Percentiles rank a stretch among this genome's conserved stretches.
Conservation (phyloP, 2,113 vertebrate species). For the Apteryx owenii region DNA sequence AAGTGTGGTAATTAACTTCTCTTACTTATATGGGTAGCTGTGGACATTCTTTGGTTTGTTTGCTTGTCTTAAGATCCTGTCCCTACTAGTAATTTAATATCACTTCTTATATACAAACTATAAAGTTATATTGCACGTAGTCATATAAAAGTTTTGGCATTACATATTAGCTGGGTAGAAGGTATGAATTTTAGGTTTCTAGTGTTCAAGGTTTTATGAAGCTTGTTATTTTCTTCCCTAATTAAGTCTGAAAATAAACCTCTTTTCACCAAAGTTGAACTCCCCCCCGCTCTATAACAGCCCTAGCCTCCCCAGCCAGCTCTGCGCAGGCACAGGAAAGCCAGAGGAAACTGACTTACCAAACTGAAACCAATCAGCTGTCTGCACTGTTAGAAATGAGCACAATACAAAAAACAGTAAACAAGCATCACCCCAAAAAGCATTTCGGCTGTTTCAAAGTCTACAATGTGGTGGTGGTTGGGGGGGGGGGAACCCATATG, state of each 20-base stretch:
- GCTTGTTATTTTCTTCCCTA: not conserved
- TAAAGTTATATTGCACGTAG: not conserved
- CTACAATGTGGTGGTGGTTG: too few species aligned
- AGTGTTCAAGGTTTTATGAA: not conserved
- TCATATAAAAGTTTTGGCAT: not conserved
- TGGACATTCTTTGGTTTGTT: not conserved
- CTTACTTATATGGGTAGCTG: not conserved
- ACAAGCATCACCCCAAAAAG: constrained; percentile 44
- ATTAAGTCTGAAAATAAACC: not conserved
- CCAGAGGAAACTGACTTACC: not conserved
- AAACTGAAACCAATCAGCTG: constrained; percentile 72
- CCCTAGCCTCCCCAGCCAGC: not conserved
- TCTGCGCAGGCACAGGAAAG: not conserved
- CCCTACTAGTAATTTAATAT: not conserved
- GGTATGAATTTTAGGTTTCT: not conserved
- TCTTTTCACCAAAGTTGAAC: not conserved
- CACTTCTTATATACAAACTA: not conserved
- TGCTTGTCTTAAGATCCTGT: not conserved
- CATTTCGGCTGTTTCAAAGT: not conserved
- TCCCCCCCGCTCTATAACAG: not conserved
- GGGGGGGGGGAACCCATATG: not conserved
- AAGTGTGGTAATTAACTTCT: not conserved
- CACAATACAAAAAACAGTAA: constrained; percentile 20
- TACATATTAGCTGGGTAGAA: not conserved
- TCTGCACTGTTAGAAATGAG: constrained; percentile 50